Evolutionary conservation across 2,888 invertebrate species (phyloP).

Genomic region (Cheilosia urbana): DNA sequence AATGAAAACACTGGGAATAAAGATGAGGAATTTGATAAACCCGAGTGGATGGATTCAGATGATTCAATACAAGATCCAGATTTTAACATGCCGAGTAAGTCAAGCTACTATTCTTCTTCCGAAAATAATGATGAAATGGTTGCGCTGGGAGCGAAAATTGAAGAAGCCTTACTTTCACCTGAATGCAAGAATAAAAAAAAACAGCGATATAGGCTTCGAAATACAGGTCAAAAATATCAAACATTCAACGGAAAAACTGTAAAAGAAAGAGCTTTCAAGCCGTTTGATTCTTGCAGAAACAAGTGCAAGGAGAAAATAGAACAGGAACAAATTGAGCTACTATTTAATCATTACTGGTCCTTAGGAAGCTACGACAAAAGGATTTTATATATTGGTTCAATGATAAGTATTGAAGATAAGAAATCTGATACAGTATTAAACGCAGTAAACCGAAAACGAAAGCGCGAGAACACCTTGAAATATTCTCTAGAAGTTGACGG

Average conservation of each 20-base stretch:
- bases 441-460: slow-evolving; percentile 7
- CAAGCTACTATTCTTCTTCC: no score
- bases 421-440: slow-evolving; percentile 22
- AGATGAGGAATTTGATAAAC: no score
- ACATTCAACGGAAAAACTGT: background rate
- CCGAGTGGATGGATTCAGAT: no score
- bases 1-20: no score
- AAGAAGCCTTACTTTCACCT: no score
- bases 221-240: background rate
- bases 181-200: no score
- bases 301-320: slow-evolving; percentile 15
- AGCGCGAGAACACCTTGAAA: slow-evolving; percentile 16
- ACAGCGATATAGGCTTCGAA: no score
- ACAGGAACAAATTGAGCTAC: background rate
- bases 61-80: no score
- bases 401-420: slow-evolving; percentile 21
- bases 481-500: slow-evolving; percentile 19
- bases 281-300: slow-evolving; percentile 13
- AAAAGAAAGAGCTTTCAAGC: background rate
- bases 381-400: slow-evolving; percentile 46
- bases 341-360: slow-evolving; percentile 14
- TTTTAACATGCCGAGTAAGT: no score
- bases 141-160: no score
- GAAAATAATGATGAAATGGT: no score
- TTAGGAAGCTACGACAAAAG: slow-evolving; percentile 42